A percentile compares a stretch with the other conserved stretches of the same genome.
Evolutionary conservation across 1,140 invertebrate genomes (phyloP).

Genomic region (Brachionus paranguensis): DNA sequence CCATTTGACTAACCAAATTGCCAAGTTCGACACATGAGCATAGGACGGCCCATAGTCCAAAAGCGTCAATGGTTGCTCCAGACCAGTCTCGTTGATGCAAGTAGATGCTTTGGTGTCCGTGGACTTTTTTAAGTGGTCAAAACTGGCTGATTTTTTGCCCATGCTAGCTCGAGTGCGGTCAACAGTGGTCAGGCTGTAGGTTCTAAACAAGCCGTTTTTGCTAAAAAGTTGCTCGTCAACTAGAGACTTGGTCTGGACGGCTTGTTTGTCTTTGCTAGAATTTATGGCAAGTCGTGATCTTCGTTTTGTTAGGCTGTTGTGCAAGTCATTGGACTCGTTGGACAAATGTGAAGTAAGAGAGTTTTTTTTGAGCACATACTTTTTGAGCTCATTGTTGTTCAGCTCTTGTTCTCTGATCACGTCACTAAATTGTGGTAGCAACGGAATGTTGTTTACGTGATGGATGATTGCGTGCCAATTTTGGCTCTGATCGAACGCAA

Average conservation of each 20-base stretch:
- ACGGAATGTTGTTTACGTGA: background rate
- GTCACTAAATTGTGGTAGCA: slow-evolving; percentile 3
- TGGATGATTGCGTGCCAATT: background rate
- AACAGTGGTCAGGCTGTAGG: background rate
- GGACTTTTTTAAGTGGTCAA: background rate
- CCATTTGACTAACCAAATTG: slow-evolving; percentile 35
- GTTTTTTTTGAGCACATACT: background rate
- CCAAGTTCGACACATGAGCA: background rate
- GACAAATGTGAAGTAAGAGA: background rate
- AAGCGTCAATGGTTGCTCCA: background rate
- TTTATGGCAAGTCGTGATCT: background rate
- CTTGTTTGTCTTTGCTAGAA: background rate
- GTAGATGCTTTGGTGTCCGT: background rate
- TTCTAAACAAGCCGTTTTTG: background rate
- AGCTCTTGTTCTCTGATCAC: background rate
- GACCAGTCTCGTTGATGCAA: background rate
- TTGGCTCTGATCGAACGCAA: slow-evolving; percentile 4
- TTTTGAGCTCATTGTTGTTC: background rate
- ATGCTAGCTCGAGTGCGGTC: background rate
- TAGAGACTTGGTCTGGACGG: background rate
- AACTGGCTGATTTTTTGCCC: background rate
- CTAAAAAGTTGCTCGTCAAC: background rate
- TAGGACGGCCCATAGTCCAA: background rate
- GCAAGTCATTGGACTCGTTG: background rate
- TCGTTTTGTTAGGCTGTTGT: background rate